A percentile compares a stretch with the other conserved stretches of the same genome.
Evolutionary conservation across 1,140 invertebrate genomes (phyloP).

Genomic region (Drosophila novamexicana): DNA sequence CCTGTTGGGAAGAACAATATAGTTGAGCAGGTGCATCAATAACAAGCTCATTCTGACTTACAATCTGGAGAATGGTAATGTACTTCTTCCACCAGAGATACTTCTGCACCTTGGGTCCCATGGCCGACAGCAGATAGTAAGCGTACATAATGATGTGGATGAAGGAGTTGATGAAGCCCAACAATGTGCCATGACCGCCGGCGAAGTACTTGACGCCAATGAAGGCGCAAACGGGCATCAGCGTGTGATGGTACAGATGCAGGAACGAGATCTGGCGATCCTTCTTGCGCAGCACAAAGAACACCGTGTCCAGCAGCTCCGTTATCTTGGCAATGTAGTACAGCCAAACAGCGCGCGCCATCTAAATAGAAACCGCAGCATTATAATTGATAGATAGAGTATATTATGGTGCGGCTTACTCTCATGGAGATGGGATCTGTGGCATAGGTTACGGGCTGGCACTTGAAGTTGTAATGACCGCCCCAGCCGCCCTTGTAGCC

Average conservation of each 20-base stretch:
- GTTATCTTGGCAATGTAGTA: slow-evolving; percentile 88
- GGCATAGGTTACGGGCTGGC: slow-evolving; percentile 94
- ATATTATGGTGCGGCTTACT: slow-evolving; percentile 86
- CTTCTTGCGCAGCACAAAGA: slow-evolving; percentile 93
- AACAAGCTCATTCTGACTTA: slow-evolving; percentile 83
- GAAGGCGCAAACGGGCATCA: slow-evolving; percentile 92
- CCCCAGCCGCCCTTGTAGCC: slow-evolving; percentile 88
- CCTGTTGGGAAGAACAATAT: slow-evolving; percentile 84
- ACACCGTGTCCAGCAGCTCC: slow-evolving; percentile 90
- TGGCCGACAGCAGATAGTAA: slow-evolving; percentile 92
- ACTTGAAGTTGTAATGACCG: slow-evolving; percentile 90
- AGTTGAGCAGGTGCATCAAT: neutral
- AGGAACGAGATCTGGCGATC: slow-evolving; percentile 90
- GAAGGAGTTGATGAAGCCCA: slow-evolving; percentile 93
- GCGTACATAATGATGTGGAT: slow-evolving; percentile 93
- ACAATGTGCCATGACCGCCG: slow-evolving; percentile 92
- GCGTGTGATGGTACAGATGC: slow-evolving; percentile 90
- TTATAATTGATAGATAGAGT: no score
- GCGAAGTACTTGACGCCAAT: slow-evolving; percentile 92
- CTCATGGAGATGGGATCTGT: slow-evolving; percentile 89
- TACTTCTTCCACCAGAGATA: slow-evolving; percentile 97
- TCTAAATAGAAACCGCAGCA: slow-evolving; percentile 82
- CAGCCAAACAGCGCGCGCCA: slow-evolving; percentile 88
- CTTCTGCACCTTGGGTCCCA: slow-evolving; percentile 92
- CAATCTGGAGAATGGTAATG: slow-evolving; percentile 93